phyloP scores from a whole-genome alignment of 2,797 vertebrate genomes.

The Moxostoma hubbsi region DNA sequence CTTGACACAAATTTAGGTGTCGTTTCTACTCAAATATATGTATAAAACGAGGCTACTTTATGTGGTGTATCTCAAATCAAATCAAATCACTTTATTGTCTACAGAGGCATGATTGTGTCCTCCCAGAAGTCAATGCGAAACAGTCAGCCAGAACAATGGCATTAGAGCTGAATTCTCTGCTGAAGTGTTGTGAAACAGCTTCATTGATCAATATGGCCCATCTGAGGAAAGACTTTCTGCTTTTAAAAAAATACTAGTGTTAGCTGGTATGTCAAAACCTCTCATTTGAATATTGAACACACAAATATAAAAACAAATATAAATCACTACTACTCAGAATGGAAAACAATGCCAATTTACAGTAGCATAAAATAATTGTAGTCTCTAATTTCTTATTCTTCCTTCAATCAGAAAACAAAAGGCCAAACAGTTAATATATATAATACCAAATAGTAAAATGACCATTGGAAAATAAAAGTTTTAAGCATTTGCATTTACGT shows the following conservation, averaged over 20 bases:
- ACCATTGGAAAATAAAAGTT: too few relatives aligned
- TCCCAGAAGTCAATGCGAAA: constrained; percentile 68
- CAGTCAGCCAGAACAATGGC: constrained; percentile 66
- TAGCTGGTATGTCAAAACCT: neutral
- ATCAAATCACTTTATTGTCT: too few relatives aligned
- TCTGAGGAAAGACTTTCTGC: constrained; percentile 1
- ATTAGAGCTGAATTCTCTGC: constrained; percentile 32
- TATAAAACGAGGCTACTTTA: constrained; percentile 60
- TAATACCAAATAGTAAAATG: neutral
- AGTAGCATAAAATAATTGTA: neutral
- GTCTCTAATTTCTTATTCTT: neutral
- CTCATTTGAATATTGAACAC: neutral
- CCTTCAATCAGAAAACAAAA: neutral
- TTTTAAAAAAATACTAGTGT: constrained; percentile 7
- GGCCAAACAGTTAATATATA: too few relatives aligned
- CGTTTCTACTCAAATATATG: too few relatives aligned
- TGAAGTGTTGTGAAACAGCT: constrained; percentile 32
- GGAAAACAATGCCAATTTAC: neutral
- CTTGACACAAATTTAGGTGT: too few relatives aligned
- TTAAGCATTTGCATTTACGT: too few relatives aligned
- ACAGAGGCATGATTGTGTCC: constrained; percentile 62
- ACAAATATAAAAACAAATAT: neutral
- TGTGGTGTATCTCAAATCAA: constrained; percentile 64
- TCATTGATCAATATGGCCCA: constrained; percentile 39
- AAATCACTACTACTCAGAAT: neutral